A percentile compares a stretch with the other conserved stretches of the same genome.
These are phyloP conservation scores for Hystrix cristata DNA, from an alignment of 2,113 vertebrate genomes.

Conservation along the genomic window DNA sequence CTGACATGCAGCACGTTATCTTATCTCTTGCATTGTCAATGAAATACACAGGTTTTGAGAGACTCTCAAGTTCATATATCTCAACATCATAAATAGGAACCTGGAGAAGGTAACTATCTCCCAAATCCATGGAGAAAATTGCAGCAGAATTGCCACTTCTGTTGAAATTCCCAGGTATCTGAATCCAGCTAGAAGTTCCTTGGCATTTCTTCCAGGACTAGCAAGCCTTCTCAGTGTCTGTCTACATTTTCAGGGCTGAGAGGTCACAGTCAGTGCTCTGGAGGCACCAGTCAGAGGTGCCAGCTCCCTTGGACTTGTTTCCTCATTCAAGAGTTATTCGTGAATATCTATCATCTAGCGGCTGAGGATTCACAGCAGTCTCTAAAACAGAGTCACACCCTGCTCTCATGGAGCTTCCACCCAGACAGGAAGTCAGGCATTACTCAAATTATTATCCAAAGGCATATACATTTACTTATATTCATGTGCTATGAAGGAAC, in stretches of 20 bases:
- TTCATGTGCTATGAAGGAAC: neutral
- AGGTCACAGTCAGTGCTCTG: no score
- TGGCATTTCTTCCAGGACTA: neutral
- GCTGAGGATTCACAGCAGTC: neutral
- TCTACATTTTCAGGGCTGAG: neutral
- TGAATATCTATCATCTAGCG: neutral
- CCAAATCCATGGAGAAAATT: neutral
- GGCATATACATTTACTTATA: neutral
- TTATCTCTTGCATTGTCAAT: neutral
- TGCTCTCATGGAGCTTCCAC: neutral
- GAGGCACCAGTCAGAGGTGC: neutral
- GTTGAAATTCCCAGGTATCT: neutral
- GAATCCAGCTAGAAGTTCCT: neutral
- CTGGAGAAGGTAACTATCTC: neutral
- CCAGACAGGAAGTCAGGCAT: neutral
- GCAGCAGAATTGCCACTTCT: neutral
- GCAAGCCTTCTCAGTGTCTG: neutral
- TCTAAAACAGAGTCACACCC: neutral
- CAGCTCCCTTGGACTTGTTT: neutral
- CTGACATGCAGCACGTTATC: accelerated
- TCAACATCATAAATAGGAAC: neutral
- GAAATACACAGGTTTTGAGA: neutral
- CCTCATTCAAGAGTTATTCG: neutral
- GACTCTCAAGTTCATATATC: neutral
- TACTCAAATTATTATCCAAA: neutral